These are phyloP conservation scores for Telmatochromis sp. DNA, from an alignment of 2,113 vertebrate genomes.

Conservation along the genomic window DNA sequence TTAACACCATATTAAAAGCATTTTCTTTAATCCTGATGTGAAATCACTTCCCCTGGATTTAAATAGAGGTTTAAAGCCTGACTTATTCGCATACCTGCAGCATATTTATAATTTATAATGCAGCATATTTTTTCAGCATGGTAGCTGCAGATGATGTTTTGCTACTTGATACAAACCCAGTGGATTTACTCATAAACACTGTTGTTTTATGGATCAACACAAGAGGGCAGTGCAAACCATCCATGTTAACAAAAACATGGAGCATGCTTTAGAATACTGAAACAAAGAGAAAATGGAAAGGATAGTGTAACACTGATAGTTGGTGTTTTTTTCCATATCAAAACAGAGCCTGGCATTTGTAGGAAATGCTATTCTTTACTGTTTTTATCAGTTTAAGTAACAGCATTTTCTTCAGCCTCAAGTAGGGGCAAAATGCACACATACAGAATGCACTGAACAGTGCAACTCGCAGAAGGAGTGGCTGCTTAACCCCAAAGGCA, in stretches of 20 bases:
- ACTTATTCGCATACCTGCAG: neutral
- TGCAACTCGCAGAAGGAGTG: neutral
- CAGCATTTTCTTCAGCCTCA: neutral
- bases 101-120: neutral
- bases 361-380: neutral
- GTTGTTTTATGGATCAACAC: neutral
- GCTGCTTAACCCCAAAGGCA: neutral
- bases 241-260: neutral
- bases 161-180: neutral
- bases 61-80: neutral
- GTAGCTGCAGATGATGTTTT: neutral
- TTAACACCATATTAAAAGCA: neutral
- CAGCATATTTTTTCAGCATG: neutral
- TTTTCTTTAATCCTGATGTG: neutral
- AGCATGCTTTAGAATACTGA: neutral
- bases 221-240: conserved; percentile 27
- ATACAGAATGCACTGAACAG: neutral
- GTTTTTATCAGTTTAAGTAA: neutral
- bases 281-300: neutral
- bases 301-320: neutral
- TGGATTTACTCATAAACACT: neutral
- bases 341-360: neutral
- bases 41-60: neutral
- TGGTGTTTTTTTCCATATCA: neutral
- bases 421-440: neutral